Conservation (phyloP, 2,113 vertebrate genomes). For the Brevimyrus niger region DNA sequence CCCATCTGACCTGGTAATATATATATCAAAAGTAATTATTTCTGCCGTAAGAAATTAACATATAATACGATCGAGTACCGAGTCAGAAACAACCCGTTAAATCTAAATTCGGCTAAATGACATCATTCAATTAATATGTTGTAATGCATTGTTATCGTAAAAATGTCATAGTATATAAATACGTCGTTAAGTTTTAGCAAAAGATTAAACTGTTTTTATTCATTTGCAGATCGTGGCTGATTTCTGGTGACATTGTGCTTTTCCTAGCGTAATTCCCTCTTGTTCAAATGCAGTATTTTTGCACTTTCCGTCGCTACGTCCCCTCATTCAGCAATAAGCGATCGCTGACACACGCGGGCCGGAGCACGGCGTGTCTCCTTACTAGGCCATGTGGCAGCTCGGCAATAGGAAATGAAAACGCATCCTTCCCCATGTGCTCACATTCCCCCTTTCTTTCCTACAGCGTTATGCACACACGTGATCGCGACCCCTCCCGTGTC, state of each 20-base stretch:
- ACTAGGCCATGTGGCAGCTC: neutral
- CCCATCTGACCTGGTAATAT: neutral
- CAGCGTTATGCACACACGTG: neutral
- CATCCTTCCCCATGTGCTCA: slow-evolving; percentile 3
- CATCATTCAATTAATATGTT: neutral
- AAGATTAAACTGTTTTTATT: neutral
- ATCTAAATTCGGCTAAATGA: neutral
- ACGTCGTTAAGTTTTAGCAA: neutral
- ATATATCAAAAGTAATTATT: neutral
- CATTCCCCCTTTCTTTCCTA: neutral
- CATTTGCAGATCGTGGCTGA: neutral
- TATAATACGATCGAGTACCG: neutral
- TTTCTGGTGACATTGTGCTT: neutral
- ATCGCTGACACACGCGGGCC: neutral
- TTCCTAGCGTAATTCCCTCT: neutral
- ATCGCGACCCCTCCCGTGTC: slow-evolving; percentile 1
- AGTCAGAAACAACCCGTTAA: neutral
- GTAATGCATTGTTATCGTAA: neutral
- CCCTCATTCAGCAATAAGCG: neutral
- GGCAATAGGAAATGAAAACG: neutral
- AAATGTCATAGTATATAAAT: neutral
- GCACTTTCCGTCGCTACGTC: neutral
- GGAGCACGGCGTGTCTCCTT: neutral
- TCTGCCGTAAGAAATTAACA: neutral
- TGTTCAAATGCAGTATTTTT: neutral